Base-by-base conservation (phyloP, 2,797 vertebrate species). In the Sebastes nivosus region DNA sequence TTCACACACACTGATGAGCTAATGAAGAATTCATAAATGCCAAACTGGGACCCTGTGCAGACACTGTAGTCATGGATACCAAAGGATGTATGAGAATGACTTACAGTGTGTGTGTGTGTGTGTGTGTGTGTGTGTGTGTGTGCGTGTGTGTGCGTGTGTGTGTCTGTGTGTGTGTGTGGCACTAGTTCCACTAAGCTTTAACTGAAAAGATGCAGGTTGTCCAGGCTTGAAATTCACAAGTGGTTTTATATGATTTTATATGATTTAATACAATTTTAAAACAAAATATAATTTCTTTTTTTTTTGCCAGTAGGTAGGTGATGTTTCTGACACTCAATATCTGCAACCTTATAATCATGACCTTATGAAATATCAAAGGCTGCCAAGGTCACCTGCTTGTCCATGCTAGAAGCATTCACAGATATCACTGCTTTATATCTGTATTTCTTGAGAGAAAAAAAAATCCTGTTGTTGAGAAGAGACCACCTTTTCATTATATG, bases 21-120 rank as follows among this genome's bases (percentile, higher is more conserved):
- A 86, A 92, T 93, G 79, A 93, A 93, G 86, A 89, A 90, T 92
- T 93, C 83, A 94, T 93, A 86, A 93, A 93, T 92, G 90, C 84
- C 89, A 92, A 87, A 82, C 76, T 67, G 83, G 82, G 73, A 88
- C 72, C 75, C 67, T 61, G 66, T 79, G 74, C 80, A 82, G 88
- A 88, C 80, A 68, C 67, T 60, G 92, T 92, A 81, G 90, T 89
- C 92, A 93, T 92, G 90, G 91, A 90, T 87, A 93, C 92, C 78
- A 77, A 81, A 79, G 71, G 71, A 86, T 72, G 60, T 86, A 80
- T 72, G 80, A 87, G 72, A 75, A 79, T 52, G 84, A 82, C 77
- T 80, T 29, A 8, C 20, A 24, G 50, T 5, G n/a, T 60, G 68
- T 68, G 36, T 55, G 72, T 38, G 63, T 67, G 34, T 63, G 34